Percentiles rank a stretch among this genome's conserved stretches.
Conservation (phyloP, 1,140 invertebrate species). For the Aphaenogaster rudis region DNA sequence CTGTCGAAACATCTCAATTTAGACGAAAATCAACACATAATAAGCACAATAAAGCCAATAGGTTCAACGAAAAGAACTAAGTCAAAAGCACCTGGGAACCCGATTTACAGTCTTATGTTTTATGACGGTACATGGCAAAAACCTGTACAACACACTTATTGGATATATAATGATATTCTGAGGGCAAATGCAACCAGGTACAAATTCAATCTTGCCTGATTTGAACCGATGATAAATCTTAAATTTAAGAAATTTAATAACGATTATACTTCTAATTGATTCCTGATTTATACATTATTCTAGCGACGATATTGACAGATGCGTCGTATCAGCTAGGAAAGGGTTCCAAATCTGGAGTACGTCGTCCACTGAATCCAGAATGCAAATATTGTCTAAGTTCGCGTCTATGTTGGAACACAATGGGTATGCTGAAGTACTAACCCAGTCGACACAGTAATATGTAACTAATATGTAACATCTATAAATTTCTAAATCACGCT, state of each 20-base stretch:
- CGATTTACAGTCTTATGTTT: conserved; percentile 1
- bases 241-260: neutral
- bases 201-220: neutral
- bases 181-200: conserved; percentile 14
- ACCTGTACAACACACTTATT: conserved; percentile 12
- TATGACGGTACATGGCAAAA: conserved; percentile 29
- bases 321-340: conserved; percentile 6
- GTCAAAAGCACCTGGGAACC: neutral
- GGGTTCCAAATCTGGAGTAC: conserved; percentile 1
- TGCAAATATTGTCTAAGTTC: neutral
- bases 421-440: neutral
- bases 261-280: neutral
- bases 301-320: neutral
- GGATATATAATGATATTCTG: neutral
- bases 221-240: neutral
- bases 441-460: no score
- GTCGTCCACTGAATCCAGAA: neutral
- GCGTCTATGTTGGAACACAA: neutral
- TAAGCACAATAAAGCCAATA: neutral
- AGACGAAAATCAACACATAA: neutral
- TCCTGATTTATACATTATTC: conserved; percentile 1
- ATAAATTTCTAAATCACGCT: no score
- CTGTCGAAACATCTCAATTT: neutral
- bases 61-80: neutral
- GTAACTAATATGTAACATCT: no score